These are phyloP conservation scores for Hydrochoerus hydrochaeris DNA, from an alignment of 2,113 vertebrate species.

Conservation along the genomic window DNA sequence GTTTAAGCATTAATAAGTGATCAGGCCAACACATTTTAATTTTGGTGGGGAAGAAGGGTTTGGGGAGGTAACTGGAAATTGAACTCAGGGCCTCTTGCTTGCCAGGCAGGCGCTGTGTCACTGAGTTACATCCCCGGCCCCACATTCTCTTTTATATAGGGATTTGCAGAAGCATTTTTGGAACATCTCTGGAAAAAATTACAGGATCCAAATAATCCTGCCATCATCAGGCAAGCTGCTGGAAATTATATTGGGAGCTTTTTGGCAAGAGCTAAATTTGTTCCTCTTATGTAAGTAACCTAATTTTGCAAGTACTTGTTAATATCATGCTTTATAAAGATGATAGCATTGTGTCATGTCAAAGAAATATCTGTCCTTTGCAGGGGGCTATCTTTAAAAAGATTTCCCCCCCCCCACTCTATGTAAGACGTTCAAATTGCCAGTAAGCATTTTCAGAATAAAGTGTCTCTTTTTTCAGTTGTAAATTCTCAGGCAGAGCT, in stretches of 20 bases:
- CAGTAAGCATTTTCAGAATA: constrained; percentile 4
- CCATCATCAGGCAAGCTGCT: constrained; percentile 93
- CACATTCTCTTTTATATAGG: constrained; percentile 84
- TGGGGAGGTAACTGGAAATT: not conserved
- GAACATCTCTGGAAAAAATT: constrained; percentile 97
- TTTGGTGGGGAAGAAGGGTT: not conserved
- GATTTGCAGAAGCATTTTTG: constrained; percentile 95
- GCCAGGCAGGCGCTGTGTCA: not conserved
- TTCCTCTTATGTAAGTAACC: constrained; percentile 93
- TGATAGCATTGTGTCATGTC: constrained; percentile 30
- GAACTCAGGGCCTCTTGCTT: not conserved
- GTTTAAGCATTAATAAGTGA: constrained; percentile 10
- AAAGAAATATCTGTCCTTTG: constrained; percentile 47
- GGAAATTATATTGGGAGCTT: constrained; percentile 96
- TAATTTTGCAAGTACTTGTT: constrained; percentile 61
- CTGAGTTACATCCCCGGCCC: not conserved
- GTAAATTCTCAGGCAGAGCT: not conserved
- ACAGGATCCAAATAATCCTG: constrained; percentile 92
- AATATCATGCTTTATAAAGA: constrained; percentile 58
- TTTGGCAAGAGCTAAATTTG: constrained; percentile 95
- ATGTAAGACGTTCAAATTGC: constrained; percentile 7
- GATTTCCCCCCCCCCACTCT: not conserved
- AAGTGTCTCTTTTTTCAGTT: not conserved
- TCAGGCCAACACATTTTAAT: constrained; percentile 35
- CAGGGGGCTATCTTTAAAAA: constrained; percentile 22